Conservation (phyloP, 2,113 vertebrate genomes). For the Opisthocomus hoazin region DNA sequence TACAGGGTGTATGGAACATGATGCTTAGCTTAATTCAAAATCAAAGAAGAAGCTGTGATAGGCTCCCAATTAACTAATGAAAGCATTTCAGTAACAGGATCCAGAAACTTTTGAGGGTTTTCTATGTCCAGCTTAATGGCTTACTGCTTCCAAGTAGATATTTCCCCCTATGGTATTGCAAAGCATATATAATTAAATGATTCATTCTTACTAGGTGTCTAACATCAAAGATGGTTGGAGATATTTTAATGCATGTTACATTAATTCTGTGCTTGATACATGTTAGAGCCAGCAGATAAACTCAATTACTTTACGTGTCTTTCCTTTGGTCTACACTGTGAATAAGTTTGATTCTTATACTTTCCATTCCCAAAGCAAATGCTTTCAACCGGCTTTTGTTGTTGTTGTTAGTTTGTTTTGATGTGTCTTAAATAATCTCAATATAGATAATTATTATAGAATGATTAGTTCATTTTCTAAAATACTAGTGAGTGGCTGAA, state of each 20-base stretch:
- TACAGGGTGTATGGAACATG: neutral
- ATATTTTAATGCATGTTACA: neutral
- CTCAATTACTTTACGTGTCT: neutral
- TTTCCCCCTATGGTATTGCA: neutral
- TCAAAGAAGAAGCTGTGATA: neutral
- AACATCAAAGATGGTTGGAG: neutral
- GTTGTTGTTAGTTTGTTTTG: neutral
- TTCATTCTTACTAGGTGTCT: neutral
- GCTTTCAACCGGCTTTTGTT: fast-evolving
- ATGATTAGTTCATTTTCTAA: neutral
- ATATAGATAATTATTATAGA: neutral
- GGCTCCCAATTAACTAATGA: neutral
- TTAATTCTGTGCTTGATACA: neutral
- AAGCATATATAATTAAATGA: neutral
- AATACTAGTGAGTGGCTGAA: neutral
- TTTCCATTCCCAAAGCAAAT: neutral
- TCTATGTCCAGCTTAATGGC: neutral
- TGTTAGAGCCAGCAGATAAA: neutral
- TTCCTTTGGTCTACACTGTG: neutral
- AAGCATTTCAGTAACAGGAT: fast-evolving
- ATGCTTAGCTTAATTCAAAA: neutral
- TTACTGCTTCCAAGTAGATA: neutral
- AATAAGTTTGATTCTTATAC: neutral
- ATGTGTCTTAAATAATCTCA: neutral
- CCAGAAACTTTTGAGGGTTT: neutral